Base-by-base conservation (phyloP, 2,113 vertebrate genomes). In the Fukomys damarensis region DNA sequence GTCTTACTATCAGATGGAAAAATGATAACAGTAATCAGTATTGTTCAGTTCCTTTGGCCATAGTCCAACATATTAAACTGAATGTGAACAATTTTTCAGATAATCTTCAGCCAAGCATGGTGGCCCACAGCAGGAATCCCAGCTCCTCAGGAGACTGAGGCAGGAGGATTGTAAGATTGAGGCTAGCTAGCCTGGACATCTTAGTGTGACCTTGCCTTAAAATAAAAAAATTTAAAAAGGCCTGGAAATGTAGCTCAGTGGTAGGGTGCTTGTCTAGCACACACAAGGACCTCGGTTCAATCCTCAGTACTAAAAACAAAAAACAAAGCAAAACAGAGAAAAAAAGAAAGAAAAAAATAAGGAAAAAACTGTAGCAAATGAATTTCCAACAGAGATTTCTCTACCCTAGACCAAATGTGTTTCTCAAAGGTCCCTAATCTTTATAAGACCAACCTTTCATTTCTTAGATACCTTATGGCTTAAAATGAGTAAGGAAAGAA, bases 351-450 rank as follows among this genome's bases (percentile, higher is more conserved):
- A 63, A 49, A 49, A 56, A 12, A 56, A 49, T 10, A 56, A 56
- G 54, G 30, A 26, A 30, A 7, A 30, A 43, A 11, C 41, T 74
- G 22, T 46, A 26, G 26, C 52, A 96, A 59, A 65, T 90, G 3
- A 79, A 35, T 90, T 80, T 87, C 56, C 58, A 80, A 52, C 24
- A 87, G 4, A 92, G 41, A 74, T 76, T 94, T 14, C 24, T 20
- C 19, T 79, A 70, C 38, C 70, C 24, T 28, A 88, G 49, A 86
- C 41, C 61, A 96, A 20, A 22, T 92, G 32, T 88, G 3, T 2
- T 93, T 92, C 85, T 96, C 93, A 93, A 63, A 92, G 26, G 41
- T 89, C 65, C 20, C 46, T 80, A n/a, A 82, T 66, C n/a, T 86
- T 89, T 76, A 4, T 72, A 79, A 46, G 24, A 81, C 66, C 9